These are phyloP conservation scores for Thera obeliscata DNA, from an alignment of 2,888 invertebrate genomes.

Conservation along the genomic window DNA sequence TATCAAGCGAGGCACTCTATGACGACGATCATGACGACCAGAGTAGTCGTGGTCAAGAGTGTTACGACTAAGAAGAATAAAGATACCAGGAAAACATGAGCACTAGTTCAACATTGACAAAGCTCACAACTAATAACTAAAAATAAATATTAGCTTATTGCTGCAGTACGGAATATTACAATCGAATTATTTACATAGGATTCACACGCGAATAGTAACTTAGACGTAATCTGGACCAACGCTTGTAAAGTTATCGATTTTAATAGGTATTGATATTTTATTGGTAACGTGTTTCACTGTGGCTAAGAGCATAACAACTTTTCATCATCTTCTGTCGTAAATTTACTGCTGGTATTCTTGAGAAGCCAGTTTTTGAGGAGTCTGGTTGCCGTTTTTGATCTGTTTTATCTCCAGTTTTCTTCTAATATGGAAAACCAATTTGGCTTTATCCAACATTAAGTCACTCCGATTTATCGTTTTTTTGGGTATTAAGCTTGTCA, in stretches of 20 bases:
- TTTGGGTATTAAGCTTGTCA: too few species aligned
- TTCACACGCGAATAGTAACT: not conserved
- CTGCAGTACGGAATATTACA: conserved; percentile 15
- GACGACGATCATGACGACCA: too few species aligned
- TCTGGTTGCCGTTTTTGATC: too few species aligned
- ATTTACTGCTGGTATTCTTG: too few species aligned
- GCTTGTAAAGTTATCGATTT: not conserved
- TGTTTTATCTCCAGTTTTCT: too few species aligned
- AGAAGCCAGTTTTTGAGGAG: too few species aligned
- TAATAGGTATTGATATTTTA: not conserved
- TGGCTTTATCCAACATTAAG: too few species aligned
- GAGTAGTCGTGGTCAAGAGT: too few species aligned
- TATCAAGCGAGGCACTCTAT: too few species aligned
- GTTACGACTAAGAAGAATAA: not conserved
- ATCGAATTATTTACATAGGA: conserved; percentile 17
- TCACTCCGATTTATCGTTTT: too few species aligned
- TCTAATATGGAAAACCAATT: too few species aligned
- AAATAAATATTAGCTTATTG: conserved; percentile 24
- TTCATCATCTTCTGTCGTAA: too few species aligned
- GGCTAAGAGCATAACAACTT: not conserved
- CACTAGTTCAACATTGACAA: conserved; percentile 14
- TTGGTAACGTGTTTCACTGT: not conserved
- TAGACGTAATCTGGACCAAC: not conserved
- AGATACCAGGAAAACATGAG: conserved; percentile 24
- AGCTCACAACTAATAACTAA: conserved; percentile 10